A percentile compares a stretch with the other conserved stretches of the same genome.
These are phyloP conservation scores for Eristalinus sepulchralis DNA, from an alignment of 2,888 invertebrate genomes.

Conservation along the genomic window DNA sequence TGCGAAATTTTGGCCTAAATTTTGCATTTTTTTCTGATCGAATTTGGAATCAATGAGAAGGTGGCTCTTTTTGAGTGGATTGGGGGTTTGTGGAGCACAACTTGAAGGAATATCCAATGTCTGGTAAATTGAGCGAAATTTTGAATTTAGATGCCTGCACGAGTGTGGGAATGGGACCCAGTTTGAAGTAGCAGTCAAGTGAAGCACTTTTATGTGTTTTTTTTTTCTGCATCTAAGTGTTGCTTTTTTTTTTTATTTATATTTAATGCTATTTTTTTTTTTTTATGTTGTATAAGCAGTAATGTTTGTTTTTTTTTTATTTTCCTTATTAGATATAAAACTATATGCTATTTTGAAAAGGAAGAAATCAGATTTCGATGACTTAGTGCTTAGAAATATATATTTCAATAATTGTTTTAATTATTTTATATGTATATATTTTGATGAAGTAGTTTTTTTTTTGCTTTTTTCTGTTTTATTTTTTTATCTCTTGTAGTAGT, in stretches of 20 bases:
- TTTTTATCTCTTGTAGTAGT: neutral
- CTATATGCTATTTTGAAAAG: slow-evolving; percentile 50
- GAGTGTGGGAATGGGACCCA: no score
- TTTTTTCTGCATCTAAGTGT: slow-evolving; percentile 1
- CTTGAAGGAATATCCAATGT: no score
- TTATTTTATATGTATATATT: slow-evolving; percentile 14
- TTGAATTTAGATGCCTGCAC: no score
- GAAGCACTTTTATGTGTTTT: no score
- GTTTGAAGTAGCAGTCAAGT: neutral
- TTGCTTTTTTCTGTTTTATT: neutral
- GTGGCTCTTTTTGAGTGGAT: no score
- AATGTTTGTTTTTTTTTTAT: neutral
- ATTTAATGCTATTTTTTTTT: neutral
- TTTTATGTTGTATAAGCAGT: neutral
- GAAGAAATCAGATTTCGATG: slow-evolving; percentile 67
- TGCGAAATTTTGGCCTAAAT: no score
- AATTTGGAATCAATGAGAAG: no score
- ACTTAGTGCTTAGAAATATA: slow-evolving; percentile 45
- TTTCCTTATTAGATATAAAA: slow-evolving; percentile 25
- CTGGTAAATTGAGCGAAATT: no score
- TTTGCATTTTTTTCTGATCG: no score
- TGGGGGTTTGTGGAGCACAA: no score
- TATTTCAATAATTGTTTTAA: neutral
- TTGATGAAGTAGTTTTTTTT: neutral
- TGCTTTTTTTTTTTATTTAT: slow-evolving; percentile 2